Conservation (phyloP, 2,888 invertebrate genomes). For the Hirtodrosophila alboralis region DNA sequence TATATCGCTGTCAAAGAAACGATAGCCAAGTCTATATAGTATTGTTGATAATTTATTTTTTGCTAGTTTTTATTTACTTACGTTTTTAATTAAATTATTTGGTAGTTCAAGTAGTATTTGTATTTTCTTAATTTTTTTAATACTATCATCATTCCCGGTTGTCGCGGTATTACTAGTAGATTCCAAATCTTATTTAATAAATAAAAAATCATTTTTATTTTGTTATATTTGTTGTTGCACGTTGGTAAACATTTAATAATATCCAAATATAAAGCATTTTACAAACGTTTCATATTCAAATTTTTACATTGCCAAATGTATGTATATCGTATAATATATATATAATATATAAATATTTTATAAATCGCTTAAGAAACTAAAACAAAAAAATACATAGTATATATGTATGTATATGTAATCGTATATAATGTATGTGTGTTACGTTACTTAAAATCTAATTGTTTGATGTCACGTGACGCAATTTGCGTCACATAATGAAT, state of each 20-base stretch:
- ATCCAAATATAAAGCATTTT: conserved; percentile 75
- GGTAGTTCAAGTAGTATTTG: too few relatives aligned
- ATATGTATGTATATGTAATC: conserved; percentile 7
- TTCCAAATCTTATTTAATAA: not conserved
- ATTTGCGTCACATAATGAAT: conserved; percentile 21
- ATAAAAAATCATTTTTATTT: conserved; percentile 2
- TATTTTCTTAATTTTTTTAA: too few relatives aligned
- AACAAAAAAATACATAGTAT: conserved; percentile 33
- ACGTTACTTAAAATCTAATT: conserved; percentile 18
- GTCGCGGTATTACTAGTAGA: too few relatives aligned
- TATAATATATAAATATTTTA: conserved; percentile 50
- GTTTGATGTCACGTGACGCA: conserved; percentile 12
- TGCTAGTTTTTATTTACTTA: too few relatives aligned
- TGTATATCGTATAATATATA: conserved; percentile 48
- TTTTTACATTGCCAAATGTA: conserved; percentile 62
- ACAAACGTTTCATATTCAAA: conserved; percentile 64
- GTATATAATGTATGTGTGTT: conserved; percentile 7
- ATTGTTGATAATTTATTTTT: too few relatives aligned
- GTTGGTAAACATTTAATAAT: conserved; percentile 75
- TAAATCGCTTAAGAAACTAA: conserved; percentile 41
- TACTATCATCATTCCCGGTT: too few relatives aligned
- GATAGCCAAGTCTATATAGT: too few relatives aligned
- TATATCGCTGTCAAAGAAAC: too few relatives aligned
- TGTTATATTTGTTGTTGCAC: conserved; percentile 2
- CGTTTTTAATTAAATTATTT: too few relatives aligned